Conservation (phyloP, 1,140 invertebrate genomes). For the Popillia japonica region DNA sequence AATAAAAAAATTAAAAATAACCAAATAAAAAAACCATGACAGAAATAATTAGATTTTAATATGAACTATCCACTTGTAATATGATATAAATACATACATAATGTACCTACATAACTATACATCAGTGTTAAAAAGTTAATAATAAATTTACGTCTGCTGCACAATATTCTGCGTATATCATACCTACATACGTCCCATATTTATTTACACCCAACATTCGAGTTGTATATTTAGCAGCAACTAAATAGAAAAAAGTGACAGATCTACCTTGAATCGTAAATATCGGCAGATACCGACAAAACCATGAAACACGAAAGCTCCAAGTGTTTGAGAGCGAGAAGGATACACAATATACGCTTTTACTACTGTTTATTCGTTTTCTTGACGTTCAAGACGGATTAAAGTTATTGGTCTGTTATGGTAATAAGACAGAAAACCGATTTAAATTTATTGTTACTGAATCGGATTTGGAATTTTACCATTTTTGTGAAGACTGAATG, state of each 20-base stretch:
- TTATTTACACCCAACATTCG: neutral
- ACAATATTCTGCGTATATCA: neutral
- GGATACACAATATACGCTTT: neutral
- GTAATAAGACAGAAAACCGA: constrained; percentile 6
- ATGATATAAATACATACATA: neutral
- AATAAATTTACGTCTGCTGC: neutral
- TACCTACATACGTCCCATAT: neutral
- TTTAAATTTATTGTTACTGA: constrained; percentile 16
- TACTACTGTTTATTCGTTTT: neutral
- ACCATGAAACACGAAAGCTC: neutral
- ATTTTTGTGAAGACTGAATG: neutral
- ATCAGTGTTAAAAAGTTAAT: neutral
- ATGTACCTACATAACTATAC: neutral
- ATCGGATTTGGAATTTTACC: constrained; percentile 10
- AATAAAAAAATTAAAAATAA: too few relatives aligned
- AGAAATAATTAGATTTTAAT: too few relatives aligned
- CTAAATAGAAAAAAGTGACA: neutral
- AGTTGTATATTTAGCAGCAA: neutral
- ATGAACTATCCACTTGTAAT: neutral
- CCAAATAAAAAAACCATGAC: too few relatives aligned
- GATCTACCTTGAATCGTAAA: constrained; percentile 11
- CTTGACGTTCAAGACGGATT: constrained; percentile 8
- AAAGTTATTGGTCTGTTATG: constrained; percentile 18
- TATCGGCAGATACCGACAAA: constrained; percentile 6
- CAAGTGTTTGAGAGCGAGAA: neutral